A percentile compares a stretch with the other conserved stretches of the same genome.
Conservation (phyloP, 2,888 invertebrate species). For the Drosophila tanythrix region DNA sequence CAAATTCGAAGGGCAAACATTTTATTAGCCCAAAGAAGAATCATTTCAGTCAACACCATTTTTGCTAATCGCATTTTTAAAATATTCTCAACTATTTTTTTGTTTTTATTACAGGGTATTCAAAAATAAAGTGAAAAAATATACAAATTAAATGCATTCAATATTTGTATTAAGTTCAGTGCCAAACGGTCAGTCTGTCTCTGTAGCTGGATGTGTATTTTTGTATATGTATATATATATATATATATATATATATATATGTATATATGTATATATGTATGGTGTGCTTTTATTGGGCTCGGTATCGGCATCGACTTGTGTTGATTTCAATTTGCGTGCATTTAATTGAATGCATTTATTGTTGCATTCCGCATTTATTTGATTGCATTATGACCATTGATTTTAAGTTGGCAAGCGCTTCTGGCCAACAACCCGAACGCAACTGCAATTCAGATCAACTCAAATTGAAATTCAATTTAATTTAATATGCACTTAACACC, state of each 20-base stretch:
- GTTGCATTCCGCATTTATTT: constrained; percentile 52
- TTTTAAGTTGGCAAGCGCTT: constrained; percentile 14
- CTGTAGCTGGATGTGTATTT: not conserved
- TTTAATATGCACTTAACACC: constrained; percentile 44
- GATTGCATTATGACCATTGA: constrained; percentile 44
- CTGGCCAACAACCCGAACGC: constrained; percentile 23
- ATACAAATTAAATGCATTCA: constrained; percentile 1
- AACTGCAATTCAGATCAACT: constrained; percentile 41
- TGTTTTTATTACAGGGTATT: constrained; percentile 8
- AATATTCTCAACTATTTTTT: not conserved
- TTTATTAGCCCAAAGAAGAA: not conserved
- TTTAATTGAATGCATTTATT: constrained; percentile 56
- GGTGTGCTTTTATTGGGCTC: not conserved
- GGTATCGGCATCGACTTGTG: constrained; percentile 14
- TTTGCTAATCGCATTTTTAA: not conserved
- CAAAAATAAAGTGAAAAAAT: not conserved
- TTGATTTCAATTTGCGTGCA: constrained; percentile 53
- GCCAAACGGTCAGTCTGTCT: constrained; percentile 11
- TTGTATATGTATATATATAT: constrained; percentile 1
- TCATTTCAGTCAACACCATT: not conserved
- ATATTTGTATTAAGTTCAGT: constrained; percentile 29
- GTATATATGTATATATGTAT: not conserved
- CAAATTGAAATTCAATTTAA: constrained; percentile 24
- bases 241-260: not conserved
- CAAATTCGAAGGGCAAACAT: too few relatives aligned